Base-by-base conservation (phyloP, 2,797 vertebrate genomes). In the Tolypeutes matacus region DNA sequence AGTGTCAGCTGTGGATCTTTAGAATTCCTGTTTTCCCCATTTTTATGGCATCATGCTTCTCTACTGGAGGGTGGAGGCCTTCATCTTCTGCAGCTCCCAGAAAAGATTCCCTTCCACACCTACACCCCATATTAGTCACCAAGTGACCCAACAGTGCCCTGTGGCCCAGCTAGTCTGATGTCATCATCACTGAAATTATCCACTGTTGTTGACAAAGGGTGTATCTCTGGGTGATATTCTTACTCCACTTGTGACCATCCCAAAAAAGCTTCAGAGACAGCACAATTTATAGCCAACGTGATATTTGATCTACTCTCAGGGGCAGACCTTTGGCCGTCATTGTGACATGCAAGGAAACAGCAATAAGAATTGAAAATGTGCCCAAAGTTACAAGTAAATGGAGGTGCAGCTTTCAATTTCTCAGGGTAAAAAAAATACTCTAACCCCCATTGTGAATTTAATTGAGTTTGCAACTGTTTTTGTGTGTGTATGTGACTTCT, bases 311-410 rank as follows among this genome's bases (percentile, higher is more conserved):
- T 80, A 46, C 39, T 92, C n/a, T 51, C 31, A 51, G 39, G 20
- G 42, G 58, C 31, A 77, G n/a, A 51, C 23, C 53, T 53, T 95
- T 77, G 56, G 31, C 36, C 17, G 73, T 58, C 31, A 46, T 58
- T 95, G 73, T 95, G 92, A 96, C 85, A 73, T 81, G 49, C 69
- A 70, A 73, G 49, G 78, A 56, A 93, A 73, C 34, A 94, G 69
- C 81, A 96, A 56, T 94, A 72, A 86, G 86, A 95, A 91, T 70
- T 80, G 42, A 89, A 77, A 76, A 81, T 73, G 14, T 53, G 31
- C 86, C 75, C 91, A 91, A 86, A 92, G 46, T 15, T 31, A 88
- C 56, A 75, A 90, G 69, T 58, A 94, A 94, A 84, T 76, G n/a
- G 83, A 73, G 80, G 12, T 27, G 12, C 51, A 93, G 34, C 81